Base-by-base conservation (phyloP, 2,888 invertebrate species). In the Nomada goodeniana region DNA sequence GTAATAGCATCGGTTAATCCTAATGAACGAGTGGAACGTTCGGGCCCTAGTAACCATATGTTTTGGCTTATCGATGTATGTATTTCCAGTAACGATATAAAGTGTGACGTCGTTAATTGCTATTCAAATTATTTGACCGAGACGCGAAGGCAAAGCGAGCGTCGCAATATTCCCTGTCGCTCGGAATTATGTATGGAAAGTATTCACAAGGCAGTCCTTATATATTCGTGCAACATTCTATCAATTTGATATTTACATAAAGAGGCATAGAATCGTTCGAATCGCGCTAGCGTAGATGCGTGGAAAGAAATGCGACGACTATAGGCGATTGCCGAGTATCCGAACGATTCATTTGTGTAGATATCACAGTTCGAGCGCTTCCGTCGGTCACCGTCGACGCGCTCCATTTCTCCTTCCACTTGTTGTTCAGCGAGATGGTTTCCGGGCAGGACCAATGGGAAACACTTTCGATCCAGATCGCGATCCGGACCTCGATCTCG, bases 301-400 rank as follows among this genome's bases (percentile, higher is more conserved):
- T 47, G 47, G 18, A 15, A 18, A n/a, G 13, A 2, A 53, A 20
- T 3, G 11, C 20, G 5, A 20, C 3, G n/a, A 18, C 36, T 50
- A 7, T 18, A 0, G 20, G 0, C 13, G 36, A 36, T 36, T 7
- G 36, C 13, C 3, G 18, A 18, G 20, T 10, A 13, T 2, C 11
- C 11, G 36, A 36, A n/a, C n/a, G 42, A 36, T 36, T 36, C 36
- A 15, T 20, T 26, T 15, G 13, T 18, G 23, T 13, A 10, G 15
- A 18, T 60, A 70, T 73, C 73, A 73, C 65, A 65, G 55, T 57
- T 57, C 15, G 13, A 36, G 15, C 23, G 10, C 9, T 5, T 29
- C 7, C 29, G 60, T 9, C 60, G 60, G 3, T 15, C 13, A 47
- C 15, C 47, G 47, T 47, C 47, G 47, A 47, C 13, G 47, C 47